Base-by-base conservation (phyloP, 1,140 invertebrate genomes). In the Euura lappo region DNA sequence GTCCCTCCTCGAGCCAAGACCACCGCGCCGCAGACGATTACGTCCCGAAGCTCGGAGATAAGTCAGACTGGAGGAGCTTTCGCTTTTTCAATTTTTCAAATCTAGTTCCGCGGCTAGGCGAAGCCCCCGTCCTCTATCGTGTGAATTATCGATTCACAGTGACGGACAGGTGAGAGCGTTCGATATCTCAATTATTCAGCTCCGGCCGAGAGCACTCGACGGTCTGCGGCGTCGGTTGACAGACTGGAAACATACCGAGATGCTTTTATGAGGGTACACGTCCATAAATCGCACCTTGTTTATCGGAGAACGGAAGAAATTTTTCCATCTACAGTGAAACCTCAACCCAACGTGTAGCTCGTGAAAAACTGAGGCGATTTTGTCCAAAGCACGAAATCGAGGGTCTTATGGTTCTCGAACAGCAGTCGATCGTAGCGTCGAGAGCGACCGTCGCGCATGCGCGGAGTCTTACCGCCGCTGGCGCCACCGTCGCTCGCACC, bases 311-410 rank as follows among this genome's bases (percentile, higher is more conserved):
- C 72, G 44, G 60, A 71, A 72, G 69, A 75, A 69, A 78, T 74
- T 81, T 80, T 78, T 76, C 80, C 80, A 81, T 81, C 81, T 80
- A 76, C 78, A 75, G 79, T 79, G 79, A 79, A 82, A 80, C 71
- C 72, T 68, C 77, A 75, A 45, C 64, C 76, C 28, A 28, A 28
- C 28, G 28, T 28, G 28, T 28, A 28, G 28, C 28, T 60, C 13
- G 51, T 60, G 51, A 60, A 60, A 60, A 60, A 60, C 51, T 60
- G 51, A 60, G 10, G 3, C 51, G 51, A 60, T 11, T 5, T 60
- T 60, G 51, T 60, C 10, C 28, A 1, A 28, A 28, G 28, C 28
- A 28, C 28, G 28, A 28, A 28, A 28, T 28, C 28, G 28, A 28
- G 28, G 28, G 28, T 28, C 28, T 28, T 28, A 28, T 28, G 28